A percentile compares a stretch with the other conserved stretches of the same genome.
phyloP scores from a whole-genome alignment of 1,140 invertebrate species.

The Heterodera carotae region DNA sequence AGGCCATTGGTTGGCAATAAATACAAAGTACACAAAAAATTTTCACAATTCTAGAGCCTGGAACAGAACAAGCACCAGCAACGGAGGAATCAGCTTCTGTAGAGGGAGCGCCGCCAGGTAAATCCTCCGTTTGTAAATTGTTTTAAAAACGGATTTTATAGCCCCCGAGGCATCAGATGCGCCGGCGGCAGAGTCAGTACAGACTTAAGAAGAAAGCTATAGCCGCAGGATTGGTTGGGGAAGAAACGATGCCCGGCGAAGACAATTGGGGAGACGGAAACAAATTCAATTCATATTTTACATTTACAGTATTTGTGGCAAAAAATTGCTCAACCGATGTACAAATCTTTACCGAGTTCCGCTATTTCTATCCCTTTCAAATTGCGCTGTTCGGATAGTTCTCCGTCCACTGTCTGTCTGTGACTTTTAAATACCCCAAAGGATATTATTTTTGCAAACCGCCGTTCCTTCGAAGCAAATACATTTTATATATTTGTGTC shows the following conservation, averaged over 20 bases:
- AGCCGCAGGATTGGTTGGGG: neutral
- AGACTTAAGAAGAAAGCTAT: neutral
- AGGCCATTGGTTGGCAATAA: neutral
- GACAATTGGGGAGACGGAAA: neutral
- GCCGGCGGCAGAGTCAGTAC: neutral
- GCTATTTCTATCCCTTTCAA: neutral
- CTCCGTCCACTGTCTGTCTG: no score
- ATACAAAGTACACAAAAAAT: neutral
- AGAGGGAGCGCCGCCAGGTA: neutral
- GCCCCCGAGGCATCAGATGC: neutral
- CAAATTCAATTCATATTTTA: neutral
- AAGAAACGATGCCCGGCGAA: neutral
- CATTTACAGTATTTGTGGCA: conserved; percentile 5
- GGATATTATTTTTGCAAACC: no score
- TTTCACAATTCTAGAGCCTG: neutral
- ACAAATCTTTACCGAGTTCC: neutral
- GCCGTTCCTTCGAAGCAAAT: no score
- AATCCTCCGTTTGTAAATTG: neutral
- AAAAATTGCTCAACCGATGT: neutral
- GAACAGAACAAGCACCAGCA: neutral
- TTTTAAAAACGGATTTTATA: neutral
- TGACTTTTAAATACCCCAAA: neutral
- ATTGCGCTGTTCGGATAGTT: neutral
- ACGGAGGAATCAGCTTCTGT: neutral
- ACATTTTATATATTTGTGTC: no score